Evolutionary conservation across 2,113 vertebrate genomes (phyloP), one percentile per base, ranked within the genome.

Genomic region (Apteryx mantelli): DNA sequence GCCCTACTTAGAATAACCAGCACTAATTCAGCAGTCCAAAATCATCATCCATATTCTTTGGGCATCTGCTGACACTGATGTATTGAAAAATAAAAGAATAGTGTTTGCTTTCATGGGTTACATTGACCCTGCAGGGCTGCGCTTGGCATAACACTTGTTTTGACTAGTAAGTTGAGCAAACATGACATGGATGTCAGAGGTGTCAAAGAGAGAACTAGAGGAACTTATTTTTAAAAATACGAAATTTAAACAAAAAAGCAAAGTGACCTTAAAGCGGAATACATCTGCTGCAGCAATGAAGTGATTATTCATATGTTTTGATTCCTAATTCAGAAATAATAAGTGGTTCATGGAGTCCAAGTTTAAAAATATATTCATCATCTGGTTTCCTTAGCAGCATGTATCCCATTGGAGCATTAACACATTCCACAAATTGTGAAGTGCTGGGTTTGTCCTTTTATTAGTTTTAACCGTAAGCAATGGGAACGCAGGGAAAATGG

Each of bases 261-360:
- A 93, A 97, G 93, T 77, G 97, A 97, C 97, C 96, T 95, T 93
- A 84, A 82, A 1, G 26, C 87, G 9, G 48, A 81, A 91, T 36
- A 38, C 94, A 97, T 96, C 97, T 97, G 98, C 93, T 5, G 66
- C 96, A 86, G 93, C 90, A 77, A 94, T 34, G 16, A 71, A 52
- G 34, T 22, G 89, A 97, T 95, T 95, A 94, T 97, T 95, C 97
- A 91, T 71, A 97, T 95, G 97, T 97, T 98, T 97, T 96, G 96
- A 97, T 96, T 94, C 97, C 95, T 97, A 97, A 98, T 97, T 98
- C 97, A 98, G 98, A 97, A 98, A 97, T 98, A 98, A 98, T 97
- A 95, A 97, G 96, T 60, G 20, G 96, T 97, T 98, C 95, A 40
- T n/a, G 58, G 91, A 78, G 93, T 98, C 98, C 97, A 98, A 98